Evolutionary conservation across 2,113 vertebrate species (phyloP).

Genomic region (Laticauda laticaudata): DNA sequence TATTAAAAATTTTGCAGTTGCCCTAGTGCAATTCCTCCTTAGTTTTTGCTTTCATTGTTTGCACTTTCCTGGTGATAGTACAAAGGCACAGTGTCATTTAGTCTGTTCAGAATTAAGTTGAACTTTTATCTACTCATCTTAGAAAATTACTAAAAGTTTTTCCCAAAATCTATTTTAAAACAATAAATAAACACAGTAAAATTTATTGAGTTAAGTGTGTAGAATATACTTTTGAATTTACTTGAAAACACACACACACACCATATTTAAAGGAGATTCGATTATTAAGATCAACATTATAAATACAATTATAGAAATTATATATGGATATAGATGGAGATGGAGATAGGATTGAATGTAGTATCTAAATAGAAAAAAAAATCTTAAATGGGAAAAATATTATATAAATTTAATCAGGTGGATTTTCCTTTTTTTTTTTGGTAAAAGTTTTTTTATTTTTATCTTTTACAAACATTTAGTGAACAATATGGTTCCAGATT

Average conservation of each 20-base stretch:
- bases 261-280: neutral
- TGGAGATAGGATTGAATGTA: neutral
- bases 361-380: neutral
- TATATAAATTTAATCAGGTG: neutral
- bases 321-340: neutral
- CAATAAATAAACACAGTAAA: neutral
- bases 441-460: too few relatives aligned
- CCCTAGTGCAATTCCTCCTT: conserved; percentile 53
- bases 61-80: conserved; percentile 43
- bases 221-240: neutral
- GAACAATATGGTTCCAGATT: too few relatives aligned
- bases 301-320: too few relatives aligned
- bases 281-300: too few relatives aligned
- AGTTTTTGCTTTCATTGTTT: conserved; percentile 66
- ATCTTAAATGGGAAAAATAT: neutral
- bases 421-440: neutral
- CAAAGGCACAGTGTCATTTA: neutral
- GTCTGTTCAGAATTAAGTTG: neutral
- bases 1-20: conserved; percentile 56
- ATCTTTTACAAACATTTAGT: too few relatives aligned
- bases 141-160: neutral
- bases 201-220: neutral
- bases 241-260: neutral
- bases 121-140: neutral
- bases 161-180: neutral